Evolutionary conservation across 2,888 invertebrate species (phyloP), one percentile per base, ranked within the genome.

Genomic region (Dynastes tityus): DNA sequence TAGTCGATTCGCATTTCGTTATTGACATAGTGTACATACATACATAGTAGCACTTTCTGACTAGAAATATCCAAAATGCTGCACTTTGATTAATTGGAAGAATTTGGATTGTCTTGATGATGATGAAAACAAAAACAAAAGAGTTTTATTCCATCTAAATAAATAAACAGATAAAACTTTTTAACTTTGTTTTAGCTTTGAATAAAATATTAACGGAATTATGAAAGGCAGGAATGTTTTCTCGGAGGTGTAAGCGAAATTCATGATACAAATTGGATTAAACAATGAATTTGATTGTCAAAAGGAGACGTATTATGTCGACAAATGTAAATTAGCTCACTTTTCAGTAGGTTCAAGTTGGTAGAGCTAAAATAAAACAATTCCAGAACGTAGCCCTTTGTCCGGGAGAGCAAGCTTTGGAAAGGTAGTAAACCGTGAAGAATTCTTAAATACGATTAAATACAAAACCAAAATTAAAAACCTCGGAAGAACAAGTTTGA

Each of bases 361-460:
- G 51, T 4, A 2, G 53, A 16, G 53, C 16, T n/a, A 63, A 71
- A 78, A 61, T 73, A 73, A 61, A 73, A 73, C 45, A 53, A 16
- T 45, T 45, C 13, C 63, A 71, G 16, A 78, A 78, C 32, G 64
- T 53, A 71, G 71, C 73, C 77, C 40, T 71, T 78, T 78, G 77
- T 78, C 71, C 55, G 45, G 22, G 68, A 71, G 71, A 78, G 71
- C 58, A 71, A 70, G 64, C 77, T 78, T 61, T 78, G 71, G 51
- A 51, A 71, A 78, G 71, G 77, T 78, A 78, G 70, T 71, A 78
- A 78, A 73, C 63, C 77, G 77, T 73, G 77, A 78, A 71, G 77
- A 78, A 78, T 76, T 75, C 78, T 79, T 76, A 80, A 82, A 81
- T 76, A 79, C 80, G 79, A 82, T 82, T 82, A 82, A 82, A 80